Evolutionary conservation across 2,797 vertebrate genomes (phyloP), one percentile per base, ranked within the genome.

Genomic region (Champsocephalus gunnari): DNA sequence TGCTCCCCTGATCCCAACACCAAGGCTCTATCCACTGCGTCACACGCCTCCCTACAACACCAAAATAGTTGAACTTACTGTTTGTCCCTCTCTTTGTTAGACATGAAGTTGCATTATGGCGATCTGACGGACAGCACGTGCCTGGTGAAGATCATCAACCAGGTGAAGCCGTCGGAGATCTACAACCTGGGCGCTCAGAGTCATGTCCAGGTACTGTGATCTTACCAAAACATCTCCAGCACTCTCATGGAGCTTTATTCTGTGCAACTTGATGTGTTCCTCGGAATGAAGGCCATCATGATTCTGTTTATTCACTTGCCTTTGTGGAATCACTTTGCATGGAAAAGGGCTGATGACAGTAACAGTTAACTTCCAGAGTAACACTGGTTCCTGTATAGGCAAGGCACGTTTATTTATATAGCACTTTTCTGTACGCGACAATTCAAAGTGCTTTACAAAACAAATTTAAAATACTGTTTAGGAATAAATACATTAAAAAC

Each of bases 161-260:
- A 96, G 91, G 97, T 99, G 38, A 99, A 97, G 60, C 98, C 98
- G 2, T 94, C 95, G 0, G 98, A 99, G 93, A 96, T 99, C 86
- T 99, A 99, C 93, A 99, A 99, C 92, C 94, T 99, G 55, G 98
- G 98, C n/a, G 98, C 98, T 54, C 98, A 99, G 92, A 99, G 98
- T 83, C 98, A 99, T 0, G 98, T 99, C 87, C 99, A 99, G 96
- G 98, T 99, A 95, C 83, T 0, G 73, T 66, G 14, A 65, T 32
- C 53, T 8, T 16, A 12, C 51, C 47, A 44, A 50, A 13, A 5
- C 48, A 17, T 19, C n/a, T 57, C 17, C 55, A 14, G 11, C 54
- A 17, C 12, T 14, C 12, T 12, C 34, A 5, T 19, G 19, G 19
- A 11, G 38, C 13, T 14, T 45, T 43, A 38, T 2, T 65, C 38